A percentile compares a stretch with the other conserved stretches of the same genome.
Conservation (phyloP, 2,888 invertebrate genomes). For the Furcula furcula region DNA sequence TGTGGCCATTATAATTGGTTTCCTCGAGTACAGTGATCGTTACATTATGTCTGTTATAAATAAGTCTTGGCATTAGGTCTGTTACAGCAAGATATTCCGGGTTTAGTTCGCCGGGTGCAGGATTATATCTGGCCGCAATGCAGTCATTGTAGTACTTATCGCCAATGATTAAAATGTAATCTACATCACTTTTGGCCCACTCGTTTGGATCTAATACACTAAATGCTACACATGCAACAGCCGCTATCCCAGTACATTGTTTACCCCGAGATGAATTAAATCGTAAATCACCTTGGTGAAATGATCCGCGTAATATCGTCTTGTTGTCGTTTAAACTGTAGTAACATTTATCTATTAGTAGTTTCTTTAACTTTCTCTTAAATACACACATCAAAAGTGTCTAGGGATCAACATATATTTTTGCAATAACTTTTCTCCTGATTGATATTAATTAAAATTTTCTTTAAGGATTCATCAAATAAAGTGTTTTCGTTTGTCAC, state of each 20-base stretch:
- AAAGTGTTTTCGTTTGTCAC: slow-evolving; percentile 3
- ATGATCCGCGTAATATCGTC: slow-evolving; percentile 15
- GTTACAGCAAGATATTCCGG: slow-evolving; percentile 7
- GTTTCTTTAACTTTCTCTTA: not conserved
- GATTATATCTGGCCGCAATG: slow-evolving; percentile 5
- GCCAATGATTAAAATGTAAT: slow-evolving; percentile 9
- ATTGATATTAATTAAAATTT: no score
- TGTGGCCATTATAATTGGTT: slow-evolving; percentile 7
- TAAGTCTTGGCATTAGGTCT: slow-evolving; percentile 4
- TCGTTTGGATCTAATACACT: slow-evolving; percentile 2
- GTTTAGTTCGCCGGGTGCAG: slow-evolving; percentile 5
- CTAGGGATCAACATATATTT: slow-evolving; percentile 1
- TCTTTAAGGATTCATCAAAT: no score
- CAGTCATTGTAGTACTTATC: slow-evolving; percentile 8
- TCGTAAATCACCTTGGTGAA: slow-evolving; percentile 16
- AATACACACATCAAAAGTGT: not conserved
- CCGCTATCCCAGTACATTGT: slow-evolving; percentile 19
- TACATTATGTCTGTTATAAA: slow-evolving; percentile 9
- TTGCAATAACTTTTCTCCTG: not conserved
- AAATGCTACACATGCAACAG: slow-evolving; percentile 17
- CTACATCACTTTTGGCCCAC: slow-evolving; percentile 9
- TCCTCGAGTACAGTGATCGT: slow-evolving; percentile 3
- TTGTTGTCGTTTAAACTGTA: slow-evolving; percentile 7
- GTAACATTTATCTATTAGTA: not conserved
- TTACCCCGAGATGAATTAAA: slow-evolving; percentile 18